Evolutionary conservation across 2,113 vertebrate species (phyloP).

Genomic region (Maccullochella peelii): DNA sequence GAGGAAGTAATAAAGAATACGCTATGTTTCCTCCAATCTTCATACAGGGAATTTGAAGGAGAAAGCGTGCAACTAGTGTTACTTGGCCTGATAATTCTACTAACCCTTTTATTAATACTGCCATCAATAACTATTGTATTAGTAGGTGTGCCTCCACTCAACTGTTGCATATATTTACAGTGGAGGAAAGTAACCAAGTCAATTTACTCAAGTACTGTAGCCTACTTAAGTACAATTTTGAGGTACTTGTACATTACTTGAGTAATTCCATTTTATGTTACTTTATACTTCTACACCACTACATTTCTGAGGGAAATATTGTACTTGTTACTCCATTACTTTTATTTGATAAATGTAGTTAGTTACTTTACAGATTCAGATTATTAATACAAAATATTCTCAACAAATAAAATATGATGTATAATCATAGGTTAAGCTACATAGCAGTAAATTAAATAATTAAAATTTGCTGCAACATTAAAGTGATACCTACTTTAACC

Average conservation of each 20-base stretch:
- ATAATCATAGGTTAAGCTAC: not conserved
- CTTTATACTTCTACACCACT: not conserved
- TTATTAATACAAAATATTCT: not conserved
- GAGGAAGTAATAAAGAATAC: not conserved
- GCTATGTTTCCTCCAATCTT: not conserved
- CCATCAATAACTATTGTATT: not conserved
- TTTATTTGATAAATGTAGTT: not conserved
- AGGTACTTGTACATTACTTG: not conserved
- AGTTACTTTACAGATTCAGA: not conserved
- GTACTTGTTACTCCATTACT: not conserved
- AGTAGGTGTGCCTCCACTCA: not conserved
- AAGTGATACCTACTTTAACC: not conserved
- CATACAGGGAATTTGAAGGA: not conserved
- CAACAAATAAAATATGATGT: not conserved
- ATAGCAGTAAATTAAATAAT: not conserved
- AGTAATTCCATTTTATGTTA: not conserved
- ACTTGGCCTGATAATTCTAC: not conserved
- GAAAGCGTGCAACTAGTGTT: not conserved
- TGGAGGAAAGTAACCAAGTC: not conserved
- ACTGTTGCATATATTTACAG: not conserved
- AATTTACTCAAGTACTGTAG: not conserved
- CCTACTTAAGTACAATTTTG: not conserved
- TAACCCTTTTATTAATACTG: not conserved
- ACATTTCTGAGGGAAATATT: not conserved
- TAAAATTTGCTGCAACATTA: not conserved